These are phyloP conservation scores for Scaptomyza pallida DNA, from an alignment of 1,140 invertebrate species.

Conservation along the genomic window DNA sequence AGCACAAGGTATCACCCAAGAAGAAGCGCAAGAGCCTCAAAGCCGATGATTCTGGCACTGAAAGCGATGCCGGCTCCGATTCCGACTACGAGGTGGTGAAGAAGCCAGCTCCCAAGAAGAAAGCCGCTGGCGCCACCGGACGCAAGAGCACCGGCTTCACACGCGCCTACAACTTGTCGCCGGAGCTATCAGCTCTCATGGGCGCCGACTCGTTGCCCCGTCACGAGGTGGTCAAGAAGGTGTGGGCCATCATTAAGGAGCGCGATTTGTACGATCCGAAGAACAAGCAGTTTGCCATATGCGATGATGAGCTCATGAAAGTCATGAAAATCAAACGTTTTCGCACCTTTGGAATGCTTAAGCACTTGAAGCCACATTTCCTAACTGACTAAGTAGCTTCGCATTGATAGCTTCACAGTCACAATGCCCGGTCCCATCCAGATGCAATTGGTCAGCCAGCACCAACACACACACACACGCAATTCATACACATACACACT, in stretches of 20 bases:
- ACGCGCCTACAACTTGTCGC: conserved; percentile 91
- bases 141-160: conserved; percentile 91
- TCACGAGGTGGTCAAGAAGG: conserved; percentile 96
- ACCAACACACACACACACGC: conserved; percentile 10
- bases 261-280: conserved; percentile 96
- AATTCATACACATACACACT: conserved; percentile 11
- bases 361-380: conserved; percentile 96
- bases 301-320: conserved; percentile 94
- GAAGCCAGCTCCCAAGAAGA: conserved; percentile 83
- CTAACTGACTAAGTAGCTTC: conserved; percentile 85
- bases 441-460: conserved; percentile 55
- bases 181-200: conserved; percentile 93
- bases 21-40: conserved; percentile 86
- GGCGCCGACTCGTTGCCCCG: conserved; percentile 93
- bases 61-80: conserved; percentile 90
- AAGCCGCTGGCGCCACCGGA: conserved; percentile 60
- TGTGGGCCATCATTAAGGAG: conserved; percentile 97
- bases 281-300: conserved; percentile 97
- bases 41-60: conserved; percentile 86
- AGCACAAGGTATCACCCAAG: conserved; percentile 83
- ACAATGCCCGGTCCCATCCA: conserved; percentile 36
- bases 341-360: conserved; percentile 97
- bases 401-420: neutral
- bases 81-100: conserved; percentile 90
- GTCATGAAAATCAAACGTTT: conserved; percentile 95